Percentiles rank a stretch among this genome's conserved stretches.
These are phyloP conservation scores for Manacus vitellinus DNA, from an alignment of 2,113 vertebrate genomes.

Conservation along the genomic window DNA sequence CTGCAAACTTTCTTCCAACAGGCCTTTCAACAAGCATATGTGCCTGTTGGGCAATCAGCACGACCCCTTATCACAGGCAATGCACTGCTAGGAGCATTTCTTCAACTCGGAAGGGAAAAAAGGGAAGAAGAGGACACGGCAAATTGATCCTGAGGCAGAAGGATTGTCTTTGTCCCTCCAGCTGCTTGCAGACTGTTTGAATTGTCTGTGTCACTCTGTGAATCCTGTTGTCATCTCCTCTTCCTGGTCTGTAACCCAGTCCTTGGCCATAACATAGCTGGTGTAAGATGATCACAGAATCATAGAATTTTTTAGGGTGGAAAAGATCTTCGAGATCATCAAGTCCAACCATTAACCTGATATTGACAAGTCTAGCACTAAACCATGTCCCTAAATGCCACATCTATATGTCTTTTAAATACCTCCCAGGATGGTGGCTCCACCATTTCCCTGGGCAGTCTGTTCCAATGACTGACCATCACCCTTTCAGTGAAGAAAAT, in stretches of 20 bases:
- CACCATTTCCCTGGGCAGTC: too few species aligned
- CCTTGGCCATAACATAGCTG: not conserved
- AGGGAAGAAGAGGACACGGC: not conserved
- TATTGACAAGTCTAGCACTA: not conserved
- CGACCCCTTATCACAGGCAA: not conserved
- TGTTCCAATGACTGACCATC: not conserved
- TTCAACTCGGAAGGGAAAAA: not conserved
- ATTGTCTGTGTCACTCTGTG: not conserved
- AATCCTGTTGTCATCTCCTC: not conserved
- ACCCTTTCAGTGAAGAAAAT: not conserved
- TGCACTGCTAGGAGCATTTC: not conserved
- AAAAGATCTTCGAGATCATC: not conserved
- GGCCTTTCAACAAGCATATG: rapidly evolving
- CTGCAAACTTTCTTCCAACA: not conserved
- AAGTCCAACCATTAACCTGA: not conserved
- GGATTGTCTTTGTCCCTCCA: not conserved
- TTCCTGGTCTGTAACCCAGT: not conserved
- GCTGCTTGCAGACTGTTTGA: not conserved
- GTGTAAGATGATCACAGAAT: not conserved
- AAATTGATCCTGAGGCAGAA: not conserved
- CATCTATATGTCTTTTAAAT: not conserved
- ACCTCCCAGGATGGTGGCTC: not conserved
- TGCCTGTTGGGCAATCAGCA: not conserved
- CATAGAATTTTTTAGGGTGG: not conserved
- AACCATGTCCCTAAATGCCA: not conserved